Evolutionary conservation across 2,797 vertebrate genomes (phyloP), one percentile per base, ranked within the genome.

Genomic region (Chrosomus eos): DNA sequence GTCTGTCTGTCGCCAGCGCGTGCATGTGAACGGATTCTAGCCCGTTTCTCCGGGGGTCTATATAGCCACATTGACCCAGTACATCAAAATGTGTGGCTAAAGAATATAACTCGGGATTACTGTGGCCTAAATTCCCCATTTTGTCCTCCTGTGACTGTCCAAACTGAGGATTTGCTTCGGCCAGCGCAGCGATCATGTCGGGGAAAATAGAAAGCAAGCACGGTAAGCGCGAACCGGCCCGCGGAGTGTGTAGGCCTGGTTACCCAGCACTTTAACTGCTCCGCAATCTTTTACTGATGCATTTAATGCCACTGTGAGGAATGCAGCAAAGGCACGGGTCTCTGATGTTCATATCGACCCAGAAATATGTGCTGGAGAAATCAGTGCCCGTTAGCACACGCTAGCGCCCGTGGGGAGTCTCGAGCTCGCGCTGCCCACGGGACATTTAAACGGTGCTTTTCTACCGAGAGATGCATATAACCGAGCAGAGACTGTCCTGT

Each of bases 131-230:
- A 67, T 23, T 36, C 66, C 75, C 23, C 13, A 21, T 78, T 70
- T 73, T 26, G 66, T 72, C 68, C 58, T 55, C 55, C 66, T 3
- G 66, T 36, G 83, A 62, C 33, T 64, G 70, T 38, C 81, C 81
- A 10, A 38, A 31, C 45, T 64, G 76, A 71, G 67, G 80, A 53
- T 80, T 51, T 55, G 62, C 77, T 79, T 71, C 40, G 75, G 40
- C 18, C 75, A 76, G 71, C 36, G 70, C 73, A 7, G 70, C 90
- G 82, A 84, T 93, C 93, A 96, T 96, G 95, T 96, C 95, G 93
- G 94, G 95, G 82, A 95, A 95, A 93, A 95, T 96, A 91, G 95
- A 96, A 91, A 95, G 94, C 93, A 96, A 96, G 91, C 95, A 95
- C 94, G 95, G 95, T 95, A 93, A 95, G 95, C 87, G 81, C 87